A percentile compares a stretch with the other conserved stretches of the same genome.
Evolutionary conservation across 2,797 vertebrate species (phyloP).

Genomic region (Syndactyla subalaris): DNA sequence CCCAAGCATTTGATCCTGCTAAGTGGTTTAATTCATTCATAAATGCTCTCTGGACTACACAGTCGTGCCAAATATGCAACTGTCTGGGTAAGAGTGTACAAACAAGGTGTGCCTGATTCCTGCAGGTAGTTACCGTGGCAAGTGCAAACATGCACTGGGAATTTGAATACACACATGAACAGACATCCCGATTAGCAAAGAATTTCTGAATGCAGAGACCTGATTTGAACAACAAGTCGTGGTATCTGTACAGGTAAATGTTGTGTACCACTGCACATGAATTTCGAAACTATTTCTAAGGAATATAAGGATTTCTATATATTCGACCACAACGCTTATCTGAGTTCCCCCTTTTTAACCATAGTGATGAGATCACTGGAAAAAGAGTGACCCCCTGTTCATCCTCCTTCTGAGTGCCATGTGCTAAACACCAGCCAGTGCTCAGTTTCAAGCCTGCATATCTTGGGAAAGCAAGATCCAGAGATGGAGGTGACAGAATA

Average conservation of each 20-base stretch:
- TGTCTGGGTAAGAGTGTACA: neutral
- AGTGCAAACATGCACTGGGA: neutral
- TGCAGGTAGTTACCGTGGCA: neutral
- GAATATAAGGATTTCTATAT: conserved; percentile 23
- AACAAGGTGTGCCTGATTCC: conserved; percentile 55
- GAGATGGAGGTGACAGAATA: neutral
- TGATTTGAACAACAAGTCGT: neutral
- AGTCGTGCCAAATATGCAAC: neutral
- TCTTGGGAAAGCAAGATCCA: neutral
- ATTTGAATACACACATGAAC: neutral
- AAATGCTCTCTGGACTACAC: neutral
- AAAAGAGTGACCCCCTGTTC: neutral
- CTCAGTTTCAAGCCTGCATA: neutral
- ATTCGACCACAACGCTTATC: conserved; percentile 2
- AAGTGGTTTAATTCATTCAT: conserved; percentile 5
- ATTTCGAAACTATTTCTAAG: conserved; percentile 1
- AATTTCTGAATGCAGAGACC: conserved; percentile 10
- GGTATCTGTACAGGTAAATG: neutral
- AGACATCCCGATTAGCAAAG: neutral
- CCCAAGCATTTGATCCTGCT: neutral
- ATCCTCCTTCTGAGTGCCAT: neutral
- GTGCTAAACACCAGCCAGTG: neutral
- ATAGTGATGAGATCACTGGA: conserved; percentile 47
- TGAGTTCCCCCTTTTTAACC: conserved; percentile 30
- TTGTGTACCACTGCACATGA: neutral